Percentiles rank a stretch among this genome's conserved stretches.
These are phyloP conservation scores for Campopleginae sp. DNA, from an alignment of 2,888 invertebrate genomes.

Conservation along the genomic window DNA sequence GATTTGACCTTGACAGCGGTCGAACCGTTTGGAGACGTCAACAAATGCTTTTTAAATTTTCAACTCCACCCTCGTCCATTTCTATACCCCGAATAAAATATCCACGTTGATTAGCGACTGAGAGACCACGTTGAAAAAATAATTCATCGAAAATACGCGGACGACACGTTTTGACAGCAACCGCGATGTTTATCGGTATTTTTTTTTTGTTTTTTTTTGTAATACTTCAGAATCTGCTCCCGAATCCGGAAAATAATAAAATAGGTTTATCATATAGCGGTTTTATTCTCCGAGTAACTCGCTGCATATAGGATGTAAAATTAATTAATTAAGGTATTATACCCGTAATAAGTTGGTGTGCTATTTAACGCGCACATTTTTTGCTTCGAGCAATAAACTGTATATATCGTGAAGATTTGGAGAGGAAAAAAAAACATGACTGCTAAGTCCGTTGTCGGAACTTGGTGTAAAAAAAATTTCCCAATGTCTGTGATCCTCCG, in stretches of 20 bases:
- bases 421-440: conserved; percentile 40
- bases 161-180: neutral
- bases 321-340: conserved; percentile 21
- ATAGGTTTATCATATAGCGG: neutral
- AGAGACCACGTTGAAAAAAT: neutral
- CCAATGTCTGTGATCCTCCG: conserved; percentile 74
- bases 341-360: conserved; percentile 23
- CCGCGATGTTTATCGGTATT: neutral
- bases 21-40: neutral
- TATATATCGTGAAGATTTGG: conserved; percentile 42
- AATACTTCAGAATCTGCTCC: neutral
- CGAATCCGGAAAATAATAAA: conserved; percentile 4
- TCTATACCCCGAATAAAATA: neutral
- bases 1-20: neutral
- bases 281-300: conserved; percentile 17
- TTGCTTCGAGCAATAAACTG: conserved; percentile 45
- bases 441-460: conserved; percentile 71
- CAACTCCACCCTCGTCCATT: neutral
- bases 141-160: conserved; percentile 18
- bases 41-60: neutral
- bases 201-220: neutral
- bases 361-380: conserved; percentile 34
- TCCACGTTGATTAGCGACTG: neutral
- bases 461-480: conserved; percentile 63
- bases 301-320: conserved; percentile 8